Conservation (phyloP, 2,113 vertebrate species). For the Lampris megalopsis region DNA sequence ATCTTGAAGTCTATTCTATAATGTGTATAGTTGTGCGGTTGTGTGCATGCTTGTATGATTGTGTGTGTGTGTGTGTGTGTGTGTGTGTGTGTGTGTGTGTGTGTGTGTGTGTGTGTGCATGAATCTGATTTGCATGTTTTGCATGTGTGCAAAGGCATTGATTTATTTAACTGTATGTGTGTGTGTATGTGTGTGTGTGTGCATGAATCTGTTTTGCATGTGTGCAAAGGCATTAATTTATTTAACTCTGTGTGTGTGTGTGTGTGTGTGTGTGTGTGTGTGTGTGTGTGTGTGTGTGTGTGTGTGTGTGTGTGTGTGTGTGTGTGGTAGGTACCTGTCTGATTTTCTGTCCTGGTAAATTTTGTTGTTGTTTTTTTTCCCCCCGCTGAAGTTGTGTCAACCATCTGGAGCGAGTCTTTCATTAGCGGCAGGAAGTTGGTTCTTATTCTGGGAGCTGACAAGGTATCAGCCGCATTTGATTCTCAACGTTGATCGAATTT, state of each 20-base stretch:
- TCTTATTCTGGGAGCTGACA: slow-evolving; percentile 74
- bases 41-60: neutral
- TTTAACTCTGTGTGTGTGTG: slow-evolving; percentile 11
- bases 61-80: slow-evolving; percentile 11
- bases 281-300: slow-evolving; percentile 22
- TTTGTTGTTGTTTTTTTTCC: slow-evolving; percentile 7
- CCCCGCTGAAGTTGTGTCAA: slow-evolving; percentile 59
- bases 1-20: no score
- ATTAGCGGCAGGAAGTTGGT: slow-evolving; percentile 59
- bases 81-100: slow-evolving; percentile 3
- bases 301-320: slow-evolving; percentile 52
- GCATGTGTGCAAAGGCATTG: no score
- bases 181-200: slow-evolving; percentile 8
- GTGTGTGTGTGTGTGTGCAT: neutral
- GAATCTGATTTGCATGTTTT: neutral
- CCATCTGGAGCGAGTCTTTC: slow-evolving; percentile 75
- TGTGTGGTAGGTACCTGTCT: slow-evolving; percentile 50
- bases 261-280: slow-evolving; percentile 32
- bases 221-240: neutral
- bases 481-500: slow-evolving; percentile 46
- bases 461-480: slow-evolving; percentile 54
- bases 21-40: no score
- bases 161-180: neutral
- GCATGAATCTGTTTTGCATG: slow-evolving; percentile 6
- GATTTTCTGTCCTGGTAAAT: neutral